Evolutionary conservation across 2,888 invertebrate genomes (phyloP).

Genomic region (Agrotis clavis): DNA sequence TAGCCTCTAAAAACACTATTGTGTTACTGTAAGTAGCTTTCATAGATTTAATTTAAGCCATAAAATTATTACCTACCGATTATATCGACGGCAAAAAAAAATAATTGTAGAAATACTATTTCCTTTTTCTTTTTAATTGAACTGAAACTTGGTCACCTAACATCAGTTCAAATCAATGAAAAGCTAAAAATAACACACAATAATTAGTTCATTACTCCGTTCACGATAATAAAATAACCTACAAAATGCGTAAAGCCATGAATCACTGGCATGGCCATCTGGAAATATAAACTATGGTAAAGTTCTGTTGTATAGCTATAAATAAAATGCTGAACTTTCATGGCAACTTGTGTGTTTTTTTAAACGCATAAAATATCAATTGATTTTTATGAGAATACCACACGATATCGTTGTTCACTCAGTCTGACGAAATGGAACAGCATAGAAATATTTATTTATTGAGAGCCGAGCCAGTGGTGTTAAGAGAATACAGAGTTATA

Average conservation of each 20-base stretch:
- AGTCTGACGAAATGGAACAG: too few relatives aligned
- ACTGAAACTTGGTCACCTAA: background rate
- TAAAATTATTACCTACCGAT: background rate
- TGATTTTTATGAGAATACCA: too few relatives aligned
- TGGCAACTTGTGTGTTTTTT: background rate
- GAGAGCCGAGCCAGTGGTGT: too few relatives aligned
- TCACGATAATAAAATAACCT: constrained; percentile 34
- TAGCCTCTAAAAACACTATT: too few relatives aligned
- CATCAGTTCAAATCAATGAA: constrained; percentile 21
- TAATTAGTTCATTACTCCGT: constrained; percentile 40
- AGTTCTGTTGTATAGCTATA: constrained; percentile 6
- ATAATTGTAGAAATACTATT: background rate
- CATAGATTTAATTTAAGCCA: too few relatives aligned
- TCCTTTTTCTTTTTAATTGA: background rate
- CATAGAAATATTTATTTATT: too few relatives aligned
- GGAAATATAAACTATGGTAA: constrained; percentile 15
- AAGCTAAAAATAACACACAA: constrained; percentile 8
- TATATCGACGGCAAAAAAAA: background rate
- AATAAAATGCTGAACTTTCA: background rate
- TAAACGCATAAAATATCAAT: constrained; percentile 4
- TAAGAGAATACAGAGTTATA: too few relatives aligned
- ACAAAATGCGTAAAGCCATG: constrained; percentile 25
- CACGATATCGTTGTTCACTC: too few relatives aligned
- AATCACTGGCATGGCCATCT: constrained; percentile 41
- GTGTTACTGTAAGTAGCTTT: too few relatives aligned